These are phyloP conservation scores for Corynorhinus townsendii DNA, from an alignment of 2,113 vertebrate species.

Conservation along the genomic window DNA sequence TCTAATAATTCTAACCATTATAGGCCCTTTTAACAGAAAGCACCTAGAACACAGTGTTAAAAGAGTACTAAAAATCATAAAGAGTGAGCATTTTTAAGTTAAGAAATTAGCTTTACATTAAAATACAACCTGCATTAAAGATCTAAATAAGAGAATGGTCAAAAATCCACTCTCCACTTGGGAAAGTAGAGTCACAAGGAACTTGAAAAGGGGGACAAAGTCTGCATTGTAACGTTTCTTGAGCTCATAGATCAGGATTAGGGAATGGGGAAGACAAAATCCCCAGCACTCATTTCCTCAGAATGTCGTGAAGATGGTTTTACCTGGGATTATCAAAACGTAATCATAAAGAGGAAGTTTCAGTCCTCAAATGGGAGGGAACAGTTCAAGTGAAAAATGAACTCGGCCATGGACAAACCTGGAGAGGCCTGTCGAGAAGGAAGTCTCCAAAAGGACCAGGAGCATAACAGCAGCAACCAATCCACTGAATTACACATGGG, in stretches of 20 bases:
- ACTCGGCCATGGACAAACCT: neutral
- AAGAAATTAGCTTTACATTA: conserved; percentile 22
- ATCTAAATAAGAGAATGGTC: conserved; percentile 3
- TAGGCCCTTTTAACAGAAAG: neutral
- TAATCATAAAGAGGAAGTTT: conserved; percentile 8
- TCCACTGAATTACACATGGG: neutral
- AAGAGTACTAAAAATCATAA: neutral
- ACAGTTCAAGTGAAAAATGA: neutral
- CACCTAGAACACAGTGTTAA: neutral
- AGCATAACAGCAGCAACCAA: neutral
- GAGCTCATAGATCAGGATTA: neutral
- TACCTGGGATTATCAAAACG: neutral
- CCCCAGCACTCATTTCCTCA: neutral
- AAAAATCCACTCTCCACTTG: neutral
- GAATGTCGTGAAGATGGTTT: neutral
- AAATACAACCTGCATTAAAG: neutral
- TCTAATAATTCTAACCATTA: conserved; percentile 32
- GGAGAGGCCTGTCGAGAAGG: neutral
- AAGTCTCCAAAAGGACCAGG: neutral
- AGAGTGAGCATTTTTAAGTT: conserved; percentile 20
- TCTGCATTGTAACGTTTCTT: neutral
- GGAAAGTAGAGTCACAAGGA: neutral
- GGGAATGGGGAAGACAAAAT: neutral
- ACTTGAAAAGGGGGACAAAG: neutral
- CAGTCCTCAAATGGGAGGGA: neutral